A percentile compares a stretch with the other conserved stretches of the same genome.
phyloP scores from a whole-genome alignment of 2,888 invertebrate species.

The Archips xylosteana region DNA sequence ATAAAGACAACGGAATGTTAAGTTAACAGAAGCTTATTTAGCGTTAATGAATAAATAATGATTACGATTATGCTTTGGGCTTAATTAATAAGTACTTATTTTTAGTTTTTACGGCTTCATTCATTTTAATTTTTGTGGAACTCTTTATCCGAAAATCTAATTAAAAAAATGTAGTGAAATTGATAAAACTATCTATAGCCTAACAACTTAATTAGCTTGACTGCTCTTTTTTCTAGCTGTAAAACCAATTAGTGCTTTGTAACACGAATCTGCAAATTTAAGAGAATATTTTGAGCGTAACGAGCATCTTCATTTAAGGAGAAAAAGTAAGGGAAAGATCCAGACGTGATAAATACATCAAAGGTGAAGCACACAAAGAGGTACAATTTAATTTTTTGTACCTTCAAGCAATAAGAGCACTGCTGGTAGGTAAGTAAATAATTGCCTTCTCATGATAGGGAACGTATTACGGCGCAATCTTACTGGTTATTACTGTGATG shows the following conservation, averaged over 20 bases:
- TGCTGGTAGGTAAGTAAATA: slow-evolving; percentile 46
- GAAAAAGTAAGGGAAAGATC: not conserved
- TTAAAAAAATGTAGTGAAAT: too few relatives aligned
- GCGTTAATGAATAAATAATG: too few relatives aligned
- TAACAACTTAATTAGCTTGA: not conserved
- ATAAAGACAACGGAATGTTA: too few relatives aligned
- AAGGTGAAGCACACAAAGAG: slow-evolving; percentile 8
- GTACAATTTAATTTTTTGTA: slow-evolving; percentile 23
- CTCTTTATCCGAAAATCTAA: too few relatives aligned
- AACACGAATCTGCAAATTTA: not conserved
- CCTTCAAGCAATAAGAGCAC: slow-evolving; percentile 22
- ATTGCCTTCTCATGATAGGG: slow-evolving; percentile 55
- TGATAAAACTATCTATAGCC: not conserved
- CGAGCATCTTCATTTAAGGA: not conserved
- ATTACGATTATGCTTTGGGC: too few relatives aligned
- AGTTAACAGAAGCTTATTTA: too few relatives aligned
- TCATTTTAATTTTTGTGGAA: too few relatives aligned
- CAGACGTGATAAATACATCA: slow-evolving; percentile 3
- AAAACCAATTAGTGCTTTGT: not conserved
- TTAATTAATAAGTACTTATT: too few relatives aligned
- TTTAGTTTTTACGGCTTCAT: too few relatives aligned
- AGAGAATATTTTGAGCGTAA: not conserved
- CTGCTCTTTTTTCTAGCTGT: not conserved
- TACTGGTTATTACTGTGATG: slow-evolving; percentile 63
- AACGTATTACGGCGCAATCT: slow-evolving; percentile 61